Conservation (phyloP, 2,888 invertebrate genomes). For the Euclidia mi region DNA sequence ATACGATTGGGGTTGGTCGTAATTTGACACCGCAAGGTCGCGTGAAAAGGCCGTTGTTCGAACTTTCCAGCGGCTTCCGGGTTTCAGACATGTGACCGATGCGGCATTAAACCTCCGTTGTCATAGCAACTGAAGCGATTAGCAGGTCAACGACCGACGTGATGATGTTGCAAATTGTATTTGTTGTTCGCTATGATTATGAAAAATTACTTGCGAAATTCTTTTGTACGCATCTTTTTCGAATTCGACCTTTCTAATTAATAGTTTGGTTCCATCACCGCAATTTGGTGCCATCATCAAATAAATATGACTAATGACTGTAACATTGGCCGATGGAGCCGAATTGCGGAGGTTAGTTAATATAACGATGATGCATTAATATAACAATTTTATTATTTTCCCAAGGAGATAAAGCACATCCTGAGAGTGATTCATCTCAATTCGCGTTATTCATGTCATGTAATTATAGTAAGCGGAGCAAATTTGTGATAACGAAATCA, state of each 20-base stretch:
- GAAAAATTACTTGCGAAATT: constrained; percentile 28
- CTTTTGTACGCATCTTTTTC: constrained; percentile 30
- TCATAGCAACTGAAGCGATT: constrained; percentile 51
- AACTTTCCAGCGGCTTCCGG: constrained; percentile 76
- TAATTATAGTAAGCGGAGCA: constrained; percentile 33
- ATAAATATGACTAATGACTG: neutral
- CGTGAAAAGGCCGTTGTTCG: constrained; percentile 75
- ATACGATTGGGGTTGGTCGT: constrained; percentile 43
- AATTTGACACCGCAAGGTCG: constrained; percentile 73
- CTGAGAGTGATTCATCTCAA: constrained; percentile 56
- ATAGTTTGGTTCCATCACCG: constrained; percentile 18
- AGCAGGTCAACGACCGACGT: constrained; percentile 69
- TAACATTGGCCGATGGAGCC: neutral
- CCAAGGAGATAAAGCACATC: constrained; percentile 56
- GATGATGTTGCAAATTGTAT: constrained; percentile 53
- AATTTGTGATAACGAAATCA: constrained; percentile 22
- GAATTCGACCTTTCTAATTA: constrained; percentile 21
- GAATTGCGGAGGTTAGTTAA: neutral
- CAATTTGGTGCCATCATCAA: neutral
- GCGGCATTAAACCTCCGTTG: constrained; percentile 53
- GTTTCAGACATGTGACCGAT: constrained; percentile 77
- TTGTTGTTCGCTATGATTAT: constrained; percentile 42
- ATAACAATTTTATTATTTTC: constrained; percentile 40
- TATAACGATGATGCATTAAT: constrained; percentile 9
- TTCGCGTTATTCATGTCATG: constrained; percentile 38